Conservation (phyloP, 2,888 invertebrate genomes). For the Drosophila putrida region DNA sequence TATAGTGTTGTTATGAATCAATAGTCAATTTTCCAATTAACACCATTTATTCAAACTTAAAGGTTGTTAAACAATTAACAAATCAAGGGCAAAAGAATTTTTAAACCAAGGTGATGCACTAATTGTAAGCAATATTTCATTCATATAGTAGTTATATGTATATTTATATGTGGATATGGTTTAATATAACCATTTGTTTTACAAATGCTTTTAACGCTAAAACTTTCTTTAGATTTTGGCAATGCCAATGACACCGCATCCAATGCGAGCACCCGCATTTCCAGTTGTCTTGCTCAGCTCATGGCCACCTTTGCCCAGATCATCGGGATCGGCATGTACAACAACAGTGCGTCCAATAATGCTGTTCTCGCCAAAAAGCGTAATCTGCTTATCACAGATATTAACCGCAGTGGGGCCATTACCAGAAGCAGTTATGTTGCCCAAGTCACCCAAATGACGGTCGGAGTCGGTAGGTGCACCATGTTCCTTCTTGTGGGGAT, state of each 20-base stretch:
- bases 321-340: conserved; percentile 97
- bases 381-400: conserved; percentile 88
- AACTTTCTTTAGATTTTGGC: conserved; percentile 77
- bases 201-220: neutral
- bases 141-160: conserved; percentile 12
- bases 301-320: conserved; percentile 96
- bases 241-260: conserved; percentile 85
- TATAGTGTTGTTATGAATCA: neutral
- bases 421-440: conserved; percentile 91
- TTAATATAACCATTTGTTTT: conserved; percentile 20
- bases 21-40: conserved; percentile 17
- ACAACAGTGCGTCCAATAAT: conserved; percentile 94
- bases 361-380: conserved; percentile 90
- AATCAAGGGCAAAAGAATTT: conserved; percentile 33
- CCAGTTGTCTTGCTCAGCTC: conserved; percentile 97
- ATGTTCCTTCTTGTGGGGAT: conserved; percentile 92
- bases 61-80: conserved; percentile 51
- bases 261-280: conserved; percentile 92
- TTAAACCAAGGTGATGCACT: conserved; percentile 10
- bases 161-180: conserved; percentile 8
- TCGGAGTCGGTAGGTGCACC: conserved; percentile 91
- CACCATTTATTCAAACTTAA: conserved; percentile 60
- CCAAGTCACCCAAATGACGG: conserved; percentile 96
- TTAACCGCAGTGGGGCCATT: conserved; percentile 88
- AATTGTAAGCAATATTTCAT: conserved; percentile 20